Base-by-base conservation (phyloP, 2,888 invertebrate species). In the Pterostichus madidus region DNA sequence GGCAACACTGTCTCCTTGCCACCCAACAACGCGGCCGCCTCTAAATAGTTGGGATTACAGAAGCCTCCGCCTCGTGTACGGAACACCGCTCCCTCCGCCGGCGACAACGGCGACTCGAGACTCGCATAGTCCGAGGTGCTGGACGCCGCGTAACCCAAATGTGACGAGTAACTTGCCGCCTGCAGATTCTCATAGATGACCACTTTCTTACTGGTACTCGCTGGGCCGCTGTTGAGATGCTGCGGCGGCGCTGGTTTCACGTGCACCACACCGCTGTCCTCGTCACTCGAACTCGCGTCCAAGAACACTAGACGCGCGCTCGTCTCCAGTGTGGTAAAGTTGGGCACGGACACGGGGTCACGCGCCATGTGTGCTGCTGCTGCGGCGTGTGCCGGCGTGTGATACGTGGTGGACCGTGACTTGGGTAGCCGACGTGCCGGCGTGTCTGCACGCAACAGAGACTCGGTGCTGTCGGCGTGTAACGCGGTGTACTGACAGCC, bases 71-170 rank as follows among this genome's bases (percentile, higher is more conserved):
- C 91, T 80, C 79, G 31, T 11, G 75, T 53, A 7, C 75, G 31
- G 35, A 68, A 73, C 24, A 78, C 56, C 44, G 53, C 6, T 10
- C 32, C 11, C 10, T 15, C 56, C 24, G 59, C 35, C 17, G 53
- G 53, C 5, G 84, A 68, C 83, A 84, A 8, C 6, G 59, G 59
- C 17, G 84, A 35, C 90, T 94, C 93, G 73, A 95, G 94, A 87
- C 95, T 95, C 79, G 94, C 95, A 88, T 95, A 95, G 87, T 95
- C 95, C 4, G 95, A 95, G 0, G 95, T 95, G 0, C 94, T 52
- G 6, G 39, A 39, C 0, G 17, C 59, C 35, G 90, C 90, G 83
- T 90, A 90, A 5, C 89, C 86, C 85, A 94, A 87, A 89, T 94
- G 90, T 81, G 92, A 90, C 89, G 91, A 91, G 89, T 93, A 91